Percentiles rank a stretch among this genome's conserved stretches.
phyloP scores from a whole-genome alignment of 2,797 vertebrate genomes.

The Crenuchus spilurus region DNA sequence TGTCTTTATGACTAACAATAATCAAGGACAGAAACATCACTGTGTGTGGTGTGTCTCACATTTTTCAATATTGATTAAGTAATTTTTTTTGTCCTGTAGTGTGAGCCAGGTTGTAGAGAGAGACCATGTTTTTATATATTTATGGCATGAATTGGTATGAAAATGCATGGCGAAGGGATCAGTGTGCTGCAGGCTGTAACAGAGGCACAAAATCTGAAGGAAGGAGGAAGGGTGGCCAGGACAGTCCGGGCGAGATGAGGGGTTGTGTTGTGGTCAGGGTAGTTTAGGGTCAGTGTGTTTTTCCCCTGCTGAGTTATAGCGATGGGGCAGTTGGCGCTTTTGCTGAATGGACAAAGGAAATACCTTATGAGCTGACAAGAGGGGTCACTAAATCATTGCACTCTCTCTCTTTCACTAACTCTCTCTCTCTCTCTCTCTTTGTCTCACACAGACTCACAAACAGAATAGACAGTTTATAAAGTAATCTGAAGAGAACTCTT shows the following conservation, averaged over 20 bases:
- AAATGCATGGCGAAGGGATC: too few relatives aligned
- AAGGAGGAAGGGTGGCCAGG: slow-evolving; percentile 34
- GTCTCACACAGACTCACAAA: slow-evolving; percentile 13
- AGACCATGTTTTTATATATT: too few relatives aligned
- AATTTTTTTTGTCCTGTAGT: too few relatives aligned
- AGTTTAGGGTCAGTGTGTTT: slow-evolving; percentile 38
- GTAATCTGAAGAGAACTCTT: too few relatives aligned
- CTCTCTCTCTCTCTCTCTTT: neutral
- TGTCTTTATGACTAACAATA: too few relatives aligned
- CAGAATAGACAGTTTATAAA: neutral
- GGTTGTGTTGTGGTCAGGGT: slow-evolving; percentile 36
- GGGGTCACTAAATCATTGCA: slow-evolving; percentile 51
- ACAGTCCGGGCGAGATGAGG: slow-evolving; percentile 14
- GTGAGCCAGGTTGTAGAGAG: too few relatives aligned
- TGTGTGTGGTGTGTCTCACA: too few relatives aligned
- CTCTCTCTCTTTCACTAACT: neutral
- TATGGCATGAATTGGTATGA: too few relatives aligned
- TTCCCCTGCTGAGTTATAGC: slow-evolving; percentile 53
- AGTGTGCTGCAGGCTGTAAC: neutral
- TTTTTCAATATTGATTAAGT: too few relatives aligned
- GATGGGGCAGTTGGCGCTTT: slow-evolving; percentile 42
- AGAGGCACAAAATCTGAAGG: neutral
- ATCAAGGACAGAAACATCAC: too few relatives aligned
- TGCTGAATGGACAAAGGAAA: slow-evolving; percentile 51
- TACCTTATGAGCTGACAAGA: slow-evolving; percentile 50